Conservation (phyloP, 2,113 vertebrate species). For the Periophthalmodon schlosseri region DNA sequence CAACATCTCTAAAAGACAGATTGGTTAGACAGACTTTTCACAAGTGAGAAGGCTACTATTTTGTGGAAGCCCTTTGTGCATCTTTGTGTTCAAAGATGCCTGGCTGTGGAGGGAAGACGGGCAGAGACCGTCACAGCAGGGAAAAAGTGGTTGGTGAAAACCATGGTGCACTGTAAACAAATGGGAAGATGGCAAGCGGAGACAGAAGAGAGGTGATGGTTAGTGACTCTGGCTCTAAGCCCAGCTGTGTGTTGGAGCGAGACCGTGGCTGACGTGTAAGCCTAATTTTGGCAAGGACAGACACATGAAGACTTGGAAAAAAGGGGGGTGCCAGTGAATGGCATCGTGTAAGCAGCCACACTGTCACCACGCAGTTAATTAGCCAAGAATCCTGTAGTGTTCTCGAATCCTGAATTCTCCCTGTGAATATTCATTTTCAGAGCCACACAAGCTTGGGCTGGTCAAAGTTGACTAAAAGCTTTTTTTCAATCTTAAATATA, state of each 20-base stretch:
- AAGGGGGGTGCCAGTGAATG: neutral
- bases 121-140: slow-evolving; percentile 19
- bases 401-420: neutral
- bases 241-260: slow-evolving; percentile 75
- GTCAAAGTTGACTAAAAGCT: neutral
- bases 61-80: slow-evolving; percentile 73
- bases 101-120: slow-evolving; percentile 41
- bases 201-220: slow-evolving; percentile 32
- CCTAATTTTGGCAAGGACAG: slow-evolving; percentile 75
- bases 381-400: neutral
- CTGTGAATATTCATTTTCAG: neutral
- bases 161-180: slow-evolving; percentile 27
- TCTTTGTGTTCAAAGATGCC: slow-evolving; percentile 60
- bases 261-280: slow-evolving; percentile 73
- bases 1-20: slow-evolving; percentile 58
- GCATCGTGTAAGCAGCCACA: slow-evolving; percentile 1
- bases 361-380: neutral
- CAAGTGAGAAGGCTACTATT: slow-evolving; percentile 64
- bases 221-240: slow-evolving; percentile 68
- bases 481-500: neutral
- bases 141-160: slow-evolving; percentile 37
- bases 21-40: slow-evolving; percentile 34
- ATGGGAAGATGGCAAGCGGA: slow-evolving; percentile 56
- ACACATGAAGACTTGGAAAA: slow-evolving; percentile 40
- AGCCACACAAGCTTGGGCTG: neutral